These are phyloP conservation scores for Nyctalus aviator DNA, from an alignment of 2,797 vertebrate genomes.

Conservation along the genomic window DNA sequence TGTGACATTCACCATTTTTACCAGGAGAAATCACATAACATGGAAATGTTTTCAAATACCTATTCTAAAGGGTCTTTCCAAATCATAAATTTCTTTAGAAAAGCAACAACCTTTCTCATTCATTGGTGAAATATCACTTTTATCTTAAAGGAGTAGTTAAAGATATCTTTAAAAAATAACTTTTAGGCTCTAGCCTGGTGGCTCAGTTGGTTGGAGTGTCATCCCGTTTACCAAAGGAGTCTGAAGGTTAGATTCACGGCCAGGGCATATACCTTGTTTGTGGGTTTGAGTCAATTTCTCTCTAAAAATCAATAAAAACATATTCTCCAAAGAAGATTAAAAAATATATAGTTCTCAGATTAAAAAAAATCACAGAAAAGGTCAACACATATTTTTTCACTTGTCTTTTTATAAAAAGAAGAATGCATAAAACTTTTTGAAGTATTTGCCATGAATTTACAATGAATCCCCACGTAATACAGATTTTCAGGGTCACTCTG, in stretches of 20 bases:
- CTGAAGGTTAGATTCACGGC: not conserved
- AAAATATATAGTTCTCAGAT: not conserved
- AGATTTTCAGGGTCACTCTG: not conserved
- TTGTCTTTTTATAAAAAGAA: conserved; percentile 32
- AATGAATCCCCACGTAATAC: not conserved
- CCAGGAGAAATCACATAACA: not conserved
- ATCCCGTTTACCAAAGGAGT: not conserved
- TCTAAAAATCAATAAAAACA: not conserved
- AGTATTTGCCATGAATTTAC: not conserved
- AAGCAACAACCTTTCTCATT: conserved; percentile 16
- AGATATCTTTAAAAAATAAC: not conserved
- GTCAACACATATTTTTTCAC: not conserved
- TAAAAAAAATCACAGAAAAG: not conserved
- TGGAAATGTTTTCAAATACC: conserved; percentile 10
- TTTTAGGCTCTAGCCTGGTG: not conserved
- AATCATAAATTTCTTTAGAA: conserved; percentile 30
- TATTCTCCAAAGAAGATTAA: not conserved
- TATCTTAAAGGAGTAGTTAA: not conserved
- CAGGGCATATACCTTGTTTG: not conserved
- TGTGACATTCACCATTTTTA: not conserved
- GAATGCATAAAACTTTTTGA: not conserved
- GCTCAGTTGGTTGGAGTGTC: not conserved
- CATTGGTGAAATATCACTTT: conserved; percentile 37
- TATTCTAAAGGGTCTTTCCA: conserved; percentile 13
- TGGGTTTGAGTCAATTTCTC: not conserved